Percentiles rank a stretch among this genome's conserved stretches.
Conservation (phyloP, 2,797 vertebrate species). For the Erithacus rubecula region DNA sequence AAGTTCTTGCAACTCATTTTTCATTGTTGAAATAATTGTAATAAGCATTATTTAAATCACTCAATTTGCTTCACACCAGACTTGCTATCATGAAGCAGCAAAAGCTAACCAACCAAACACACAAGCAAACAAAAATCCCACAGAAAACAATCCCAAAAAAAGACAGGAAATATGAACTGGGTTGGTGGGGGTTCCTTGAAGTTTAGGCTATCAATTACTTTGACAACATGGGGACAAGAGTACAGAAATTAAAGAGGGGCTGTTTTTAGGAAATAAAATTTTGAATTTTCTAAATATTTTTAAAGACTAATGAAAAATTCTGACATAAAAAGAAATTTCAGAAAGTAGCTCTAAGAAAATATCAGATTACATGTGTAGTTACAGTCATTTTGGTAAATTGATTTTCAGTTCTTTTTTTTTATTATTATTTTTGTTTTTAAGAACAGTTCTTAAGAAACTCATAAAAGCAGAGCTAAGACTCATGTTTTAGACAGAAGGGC, state of each 20-base stretch:
- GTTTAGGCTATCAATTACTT: not conserved
- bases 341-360: not conserved
- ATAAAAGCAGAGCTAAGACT: not conserved
- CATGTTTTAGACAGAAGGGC: not conserved
- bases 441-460: not conserved
- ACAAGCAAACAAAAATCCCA: not conserved
- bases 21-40: not conserved
- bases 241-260: not conserved
- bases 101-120: not conserved
- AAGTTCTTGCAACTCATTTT: not conserved
- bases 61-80: not conserved
- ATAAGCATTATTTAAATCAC: not conserved
- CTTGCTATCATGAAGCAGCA: not conserved
- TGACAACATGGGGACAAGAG: not conserved
- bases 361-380: not conserved
- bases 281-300: not conserved
- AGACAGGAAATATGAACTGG: fast-evolving
- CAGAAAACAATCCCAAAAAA: fast-evolving
- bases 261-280: not conserved
- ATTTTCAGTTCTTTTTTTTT: not conserved
- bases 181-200: fast-evolving
- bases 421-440: not conserved
- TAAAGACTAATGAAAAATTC: not conserved
- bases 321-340: not conserved
- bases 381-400: not conserved